Percentiles rank a stretch among this genome's conserved stretches.
Evolutionary conservation across 2,113 vertebrate genomes (phyloP).

Genomic region (Ivindomyrus marchei): DNA sequence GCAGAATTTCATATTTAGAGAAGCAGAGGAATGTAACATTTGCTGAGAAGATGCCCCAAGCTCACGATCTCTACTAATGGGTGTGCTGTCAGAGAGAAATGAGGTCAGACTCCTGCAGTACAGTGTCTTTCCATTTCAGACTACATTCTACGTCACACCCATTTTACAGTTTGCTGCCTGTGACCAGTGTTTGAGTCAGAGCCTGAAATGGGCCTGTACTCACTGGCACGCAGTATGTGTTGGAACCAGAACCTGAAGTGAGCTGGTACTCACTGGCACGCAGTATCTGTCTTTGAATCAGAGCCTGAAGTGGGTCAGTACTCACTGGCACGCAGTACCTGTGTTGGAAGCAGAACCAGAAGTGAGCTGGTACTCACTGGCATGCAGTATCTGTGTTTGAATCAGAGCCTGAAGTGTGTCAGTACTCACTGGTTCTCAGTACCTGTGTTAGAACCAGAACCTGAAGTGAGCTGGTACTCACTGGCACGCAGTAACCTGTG

Average conservation of each 20-base stretch:
- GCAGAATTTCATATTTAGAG: not conserved
- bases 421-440: not conserved
- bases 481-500: not conserved
- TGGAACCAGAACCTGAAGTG: not conserved
- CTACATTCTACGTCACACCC: not conserved
- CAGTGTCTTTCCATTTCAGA: not conserved
- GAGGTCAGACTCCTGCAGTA: not conserved
- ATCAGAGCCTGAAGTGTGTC: not conserved
- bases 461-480: not conserved
- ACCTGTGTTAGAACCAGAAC: not conserved
- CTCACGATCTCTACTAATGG: not conserved
- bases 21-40: not conserved
- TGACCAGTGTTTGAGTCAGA: not conserved
- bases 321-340: not conserved
- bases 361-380: not conserved
- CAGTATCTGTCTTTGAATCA: not conserved
- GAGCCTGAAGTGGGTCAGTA: not conserved
- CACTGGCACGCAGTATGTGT: not conserved
- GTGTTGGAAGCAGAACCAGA: not conserved
- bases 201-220: not conserved
- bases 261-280: not conserved
- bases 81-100: not conserved
- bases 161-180: not conserved
- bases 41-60: not conserved
- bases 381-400: not conserved